Conservation (phyloP, 2,888 invertebrate species). For the Argynnis bischoffii region DNA sequence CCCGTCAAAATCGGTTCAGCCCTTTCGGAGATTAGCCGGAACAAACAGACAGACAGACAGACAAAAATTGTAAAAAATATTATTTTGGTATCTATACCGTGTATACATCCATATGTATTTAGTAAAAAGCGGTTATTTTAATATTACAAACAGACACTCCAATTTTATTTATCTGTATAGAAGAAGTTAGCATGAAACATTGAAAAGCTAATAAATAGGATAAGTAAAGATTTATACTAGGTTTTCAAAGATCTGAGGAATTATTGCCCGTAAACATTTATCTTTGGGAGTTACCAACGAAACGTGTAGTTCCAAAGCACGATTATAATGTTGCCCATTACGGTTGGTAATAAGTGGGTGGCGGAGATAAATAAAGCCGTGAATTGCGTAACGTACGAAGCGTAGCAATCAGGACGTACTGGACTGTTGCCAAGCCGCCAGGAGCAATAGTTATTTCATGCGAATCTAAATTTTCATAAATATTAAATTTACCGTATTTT, state of each 20-base stretch:
- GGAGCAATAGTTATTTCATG: conserved; percentile 34
- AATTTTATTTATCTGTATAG: too few relatives aligned
- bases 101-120: too few relatives aligned
- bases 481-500: conserved; percentile 21
- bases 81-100: too few relatives aligned
- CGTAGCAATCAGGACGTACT: conserved; percentile 39
- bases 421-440: conserved; percentile 39
- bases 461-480: conserved; percentile 25
- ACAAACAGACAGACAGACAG: too few relatives aligned
- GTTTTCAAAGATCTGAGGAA: neutral
- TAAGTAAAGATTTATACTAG: too few relatives aligned
- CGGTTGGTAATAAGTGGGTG: conserved; percentile 18
- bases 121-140: too few relatives aligned
- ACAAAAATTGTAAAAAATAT: too few relatives aligned
- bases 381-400: conserved; percentile 30
- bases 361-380: conserved; percentile 33
- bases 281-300: neutral
- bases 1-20: too few relatives aligned
- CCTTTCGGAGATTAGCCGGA: too few relatives aligned
- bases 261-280: conserved; percentile 9
- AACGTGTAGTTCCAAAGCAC: neutral
- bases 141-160: too few relatives aligned
- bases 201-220: too few relatives aligned
- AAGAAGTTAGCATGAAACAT: too few relatives aligned
- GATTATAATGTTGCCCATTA: conserved; percentile 5